phyloP scores from a whole-genome alignment of 2,888 invertebrate species.

The Ethmia dodecea region DNA sequence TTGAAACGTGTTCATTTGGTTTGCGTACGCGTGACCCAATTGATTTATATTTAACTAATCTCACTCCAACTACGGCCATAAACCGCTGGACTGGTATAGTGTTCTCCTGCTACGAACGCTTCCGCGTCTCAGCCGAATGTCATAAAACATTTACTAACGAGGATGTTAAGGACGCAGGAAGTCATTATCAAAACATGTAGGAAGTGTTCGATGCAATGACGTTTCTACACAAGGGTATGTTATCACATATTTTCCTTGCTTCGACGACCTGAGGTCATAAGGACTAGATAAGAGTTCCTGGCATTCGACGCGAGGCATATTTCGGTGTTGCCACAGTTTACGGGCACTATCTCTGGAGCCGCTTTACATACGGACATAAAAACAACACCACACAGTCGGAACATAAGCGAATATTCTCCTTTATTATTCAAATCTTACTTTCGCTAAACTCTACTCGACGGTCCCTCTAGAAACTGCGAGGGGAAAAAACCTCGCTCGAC shows the following conservation, averaged over 20 bases:
- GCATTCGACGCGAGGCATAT: conserved; percentile 33
- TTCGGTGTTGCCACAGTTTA: conserved; percentile 33
- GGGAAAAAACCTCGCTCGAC: conserved; percentile 51
- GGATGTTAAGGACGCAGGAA: conserved; percentile 68
- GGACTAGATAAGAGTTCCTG: conserved; percentile 20
- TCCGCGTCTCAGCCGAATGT: conserved; percentile 48
- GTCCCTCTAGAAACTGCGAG: conserved; percentile 45
- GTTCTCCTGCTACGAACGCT: conserved; percentile 41
- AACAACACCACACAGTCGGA: conserved; percentile 44
- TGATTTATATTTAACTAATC: conserved; percentile 44
- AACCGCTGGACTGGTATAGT: conserved; percentile 23
- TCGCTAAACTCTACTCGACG: conserved; percentile 54
- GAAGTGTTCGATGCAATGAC: conserved; percentile 37
- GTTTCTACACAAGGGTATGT: conserved; percentile 24
- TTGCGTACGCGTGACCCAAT: conserved; percentile 46
- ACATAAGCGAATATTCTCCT: conserved; percentile 55
- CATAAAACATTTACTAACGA: conserved; percentile 56
- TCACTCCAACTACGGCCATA: conserved; percentile 29
- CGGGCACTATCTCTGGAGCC: conserved; percentile 34
- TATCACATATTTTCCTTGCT: conserved; percentile 28
- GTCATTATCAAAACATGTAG: conserved; percentile 70
- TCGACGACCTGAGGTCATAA: conserved; percentile 18
- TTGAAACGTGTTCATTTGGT: conserved; percentile 26
- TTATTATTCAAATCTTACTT: conserved; percentile 68
- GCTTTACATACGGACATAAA: conserved; percentile 34